Conservation (phyloP, 2,888 invertebrate species). For the Ectemnius continuus region DNA sequence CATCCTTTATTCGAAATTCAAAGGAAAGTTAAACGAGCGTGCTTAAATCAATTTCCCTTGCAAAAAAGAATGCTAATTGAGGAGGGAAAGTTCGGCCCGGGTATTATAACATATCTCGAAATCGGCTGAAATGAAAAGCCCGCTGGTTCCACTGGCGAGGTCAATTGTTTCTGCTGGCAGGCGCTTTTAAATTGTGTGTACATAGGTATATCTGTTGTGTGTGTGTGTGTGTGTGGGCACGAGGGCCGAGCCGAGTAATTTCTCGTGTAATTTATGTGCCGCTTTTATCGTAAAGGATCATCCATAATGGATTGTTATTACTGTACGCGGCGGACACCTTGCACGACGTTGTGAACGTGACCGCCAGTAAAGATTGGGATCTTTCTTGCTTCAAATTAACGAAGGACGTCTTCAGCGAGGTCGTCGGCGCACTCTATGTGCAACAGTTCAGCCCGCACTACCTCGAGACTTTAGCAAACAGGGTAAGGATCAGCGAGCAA, state of each 20-base stretch:
- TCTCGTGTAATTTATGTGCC: background rate
- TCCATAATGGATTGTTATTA: conserved; percentile 79
- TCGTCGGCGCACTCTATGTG: conserved; percentile 78
- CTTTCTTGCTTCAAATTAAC: conserved; percentile 76
- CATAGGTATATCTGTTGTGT: too few relatives aligned
- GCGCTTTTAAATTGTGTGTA: too few relatives aligned
- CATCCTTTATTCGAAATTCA: too few relatives aligned
- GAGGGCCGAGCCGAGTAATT: background rate
- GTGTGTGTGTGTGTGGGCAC: too few relatives aligned
- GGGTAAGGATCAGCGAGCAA: conserved; percentile 67
- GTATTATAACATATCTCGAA: too few relatives aligned
- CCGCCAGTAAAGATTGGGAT: conserved; percentile 73
- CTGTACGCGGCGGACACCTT: conserved; percentile 78
- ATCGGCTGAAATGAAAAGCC: too few relatives aligned
- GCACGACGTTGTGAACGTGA: conserved; percentile 77
- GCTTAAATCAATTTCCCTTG: too few relatives aligned
- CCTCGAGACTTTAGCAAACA: conserved; percentile 74
- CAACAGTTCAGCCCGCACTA: conserved; percentile 77
- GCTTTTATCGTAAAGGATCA: conserved; percentile 69
- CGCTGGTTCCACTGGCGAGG: too few relatives aligned
- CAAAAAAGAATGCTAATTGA: too few relatives aligned
- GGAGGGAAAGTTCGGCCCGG: too few relatives aligned
- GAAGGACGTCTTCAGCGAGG: conserved; percentile 74
- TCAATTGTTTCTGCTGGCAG: too few relatives aligned
- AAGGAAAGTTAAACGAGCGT: too few relatives aligned